These are phyloP conservation scores for Halictus ligatus DNA, from an alignment of 2,888 invertebrate species.

Conservation along the genomic window DNA sequence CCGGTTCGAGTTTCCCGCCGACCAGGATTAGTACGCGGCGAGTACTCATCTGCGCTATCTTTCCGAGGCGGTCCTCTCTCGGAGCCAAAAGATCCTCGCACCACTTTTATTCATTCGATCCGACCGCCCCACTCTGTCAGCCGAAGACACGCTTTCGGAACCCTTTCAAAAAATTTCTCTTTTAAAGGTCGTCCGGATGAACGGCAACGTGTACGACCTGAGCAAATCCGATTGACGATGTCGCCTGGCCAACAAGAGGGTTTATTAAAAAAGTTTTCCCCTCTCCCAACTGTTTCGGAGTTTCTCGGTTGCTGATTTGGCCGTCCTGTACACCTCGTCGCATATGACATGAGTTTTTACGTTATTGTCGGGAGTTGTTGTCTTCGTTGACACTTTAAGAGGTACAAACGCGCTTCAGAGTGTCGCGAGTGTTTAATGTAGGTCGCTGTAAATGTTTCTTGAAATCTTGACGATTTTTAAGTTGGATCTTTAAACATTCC, in stretches of 20 bases:
- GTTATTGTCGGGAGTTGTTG: neutral
- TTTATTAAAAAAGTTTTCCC: conserved; percentile 58
- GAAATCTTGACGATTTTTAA: no score
- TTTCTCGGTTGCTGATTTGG: neutral
- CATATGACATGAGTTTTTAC: neutral
- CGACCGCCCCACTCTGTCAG: conserved; percentile 44
- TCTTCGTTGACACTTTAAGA: neutral
- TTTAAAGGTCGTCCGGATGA: conserved; percentile 17
- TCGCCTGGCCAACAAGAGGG: neutral
- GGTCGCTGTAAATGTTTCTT: no score
- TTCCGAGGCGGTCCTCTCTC: neutral
- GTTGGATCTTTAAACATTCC: neutral
- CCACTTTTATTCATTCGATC: conserved; percentile 40
- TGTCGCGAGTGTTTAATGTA: neutral
- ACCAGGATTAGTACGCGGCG: neutral
- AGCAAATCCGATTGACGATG: conserved; percentile 12
- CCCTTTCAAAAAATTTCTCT: conserved; percentile 63
- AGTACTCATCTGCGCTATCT: conserved; percentile 14
- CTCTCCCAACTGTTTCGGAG: neutral
- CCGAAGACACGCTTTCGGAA: conserved; percentile 51
- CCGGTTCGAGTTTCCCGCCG: neutral
- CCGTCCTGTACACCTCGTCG: conserved; percentile 23
- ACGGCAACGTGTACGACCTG: neutral
- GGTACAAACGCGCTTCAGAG: neutral
- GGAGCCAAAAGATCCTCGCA: conserved; percentile 21